These are phyloP conservation scores for Rhinolophus sinicus DNA, from an alignment of 2,113 vertebrate species.

Conservation along the genomic window DNA sequence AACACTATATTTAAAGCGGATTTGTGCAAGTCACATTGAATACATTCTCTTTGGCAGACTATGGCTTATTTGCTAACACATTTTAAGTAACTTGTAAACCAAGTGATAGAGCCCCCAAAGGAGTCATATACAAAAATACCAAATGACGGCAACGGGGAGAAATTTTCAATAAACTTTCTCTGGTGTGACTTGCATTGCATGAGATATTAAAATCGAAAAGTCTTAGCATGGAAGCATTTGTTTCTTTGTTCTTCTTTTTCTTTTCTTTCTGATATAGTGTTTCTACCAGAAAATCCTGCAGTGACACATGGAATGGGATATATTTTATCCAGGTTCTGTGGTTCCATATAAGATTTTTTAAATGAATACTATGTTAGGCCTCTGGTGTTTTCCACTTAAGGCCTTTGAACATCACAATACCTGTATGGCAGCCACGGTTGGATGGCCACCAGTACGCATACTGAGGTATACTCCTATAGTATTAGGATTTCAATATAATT, in stretches of 20 bases:
- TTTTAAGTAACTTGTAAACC: constrained; percentile 6
- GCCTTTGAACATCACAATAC: neutral
- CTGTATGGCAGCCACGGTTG: too few species aligned
- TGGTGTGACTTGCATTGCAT: neutral
- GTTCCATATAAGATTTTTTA: neutral
- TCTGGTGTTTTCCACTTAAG: neutral
- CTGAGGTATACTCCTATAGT: neutral
- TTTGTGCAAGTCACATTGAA: neutral
- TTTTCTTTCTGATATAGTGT: neutral
- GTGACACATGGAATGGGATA: neutral
- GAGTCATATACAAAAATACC: neutral
- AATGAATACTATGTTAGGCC: neutral
- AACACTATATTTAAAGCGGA: neutral
- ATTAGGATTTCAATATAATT: neutral
- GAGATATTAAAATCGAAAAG: neutral
- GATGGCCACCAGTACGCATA: neutral
- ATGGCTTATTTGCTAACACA: neutral
- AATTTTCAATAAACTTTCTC: neutral
- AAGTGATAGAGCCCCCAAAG: neutral
- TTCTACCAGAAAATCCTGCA: neutral
- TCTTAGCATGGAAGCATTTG: neutral
- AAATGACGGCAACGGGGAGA: neutral
- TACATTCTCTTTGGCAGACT: constrained; percentile 32
- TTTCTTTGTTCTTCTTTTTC: neutral
- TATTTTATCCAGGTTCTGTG: neutral